Evolutionary conservation across 2,888 invertebrate species (phyloP), one percentile per base, ranked within the genome.

Genomic region (Chironomus riparius): DNA sequence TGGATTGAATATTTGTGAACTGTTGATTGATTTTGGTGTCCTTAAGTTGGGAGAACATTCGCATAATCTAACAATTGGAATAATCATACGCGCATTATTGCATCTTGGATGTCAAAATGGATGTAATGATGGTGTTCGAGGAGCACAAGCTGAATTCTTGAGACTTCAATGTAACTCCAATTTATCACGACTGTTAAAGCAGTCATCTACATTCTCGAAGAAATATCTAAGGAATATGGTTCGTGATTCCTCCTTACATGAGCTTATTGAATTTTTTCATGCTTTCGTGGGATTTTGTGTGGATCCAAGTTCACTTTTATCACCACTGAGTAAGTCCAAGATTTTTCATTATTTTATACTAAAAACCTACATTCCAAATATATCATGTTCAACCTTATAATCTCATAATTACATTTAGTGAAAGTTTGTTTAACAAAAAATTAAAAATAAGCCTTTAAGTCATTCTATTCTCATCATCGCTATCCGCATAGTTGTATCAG

Each of bases 101-200:
- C 94, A 95, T 80, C 86, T 99, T 38, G 98, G 98, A 0, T 99
- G 99, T 82, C 93, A 93, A 0, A 94, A 98, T 83, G 97, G 97
- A 1, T 99, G 98, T 82, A 87, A 89, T 4, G 91, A 93, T 76
- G 94, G 94, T 70, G 86, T 87, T 79, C 86, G 95, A 73, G 93
- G 95, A 3, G 93, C 95, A 0, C 94, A 94, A 75, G 95, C 95
- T 0, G 96, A 97, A 82, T 93, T 94, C 80, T 86, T 98, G 7
- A 88, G 98, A 7, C 92, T 93, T 0, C 96, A 97, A 82, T 93
- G 93, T 73, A 91, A 92, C 80, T 89, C 88, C 80, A 89, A 93
- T 65, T 85, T 98, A 0, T 87, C 88, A 1, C 89, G 93, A 65
- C 86, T 96, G 78, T 88, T 95, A 78, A 88, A 92, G 4, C 88